phyloP scores from a whole-genome alignment of 1,140 invertebrate species.

The Lycorma delicatula region DNA sequence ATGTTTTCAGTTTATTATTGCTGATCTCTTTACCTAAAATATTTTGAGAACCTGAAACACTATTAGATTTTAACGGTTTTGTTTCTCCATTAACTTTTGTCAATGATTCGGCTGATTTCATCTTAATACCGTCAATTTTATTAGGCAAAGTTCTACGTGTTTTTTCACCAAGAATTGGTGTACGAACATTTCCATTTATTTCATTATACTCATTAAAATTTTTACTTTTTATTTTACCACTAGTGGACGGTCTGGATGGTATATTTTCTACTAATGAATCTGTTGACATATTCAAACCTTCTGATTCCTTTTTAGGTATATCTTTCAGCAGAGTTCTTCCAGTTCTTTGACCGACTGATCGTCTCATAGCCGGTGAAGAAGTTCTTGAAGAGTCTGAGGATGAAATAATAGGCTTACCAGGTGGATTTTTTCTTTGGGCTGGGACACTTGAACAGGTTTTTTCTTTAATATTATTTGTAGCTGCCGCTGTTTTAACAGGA shows the following conservation, averaged over 20 bases:
- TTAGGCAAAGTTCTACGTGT: neutral
- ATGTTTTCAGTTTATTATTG: neutral
- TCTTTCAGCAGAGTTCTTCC: slow-evolving; percentile 4
- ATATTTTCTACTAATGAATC: slow-evolving; percentile 16
- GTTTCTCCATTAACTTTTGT: neutral
- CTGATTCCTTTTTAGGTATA: neutral
- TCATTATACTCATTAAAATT: neutral
- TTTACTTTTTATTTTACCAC: neutral
- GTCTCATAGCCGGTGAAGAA: slow-evolving; percentile 54
- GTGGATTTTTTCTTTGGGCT: slow-evolving; percentile 1
- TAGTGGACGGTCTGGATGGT: neutral
- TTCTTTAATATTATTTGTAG: slow-evolving; percentile 14
- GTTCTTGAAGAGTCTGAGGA: slow-evolving; percentile 53
- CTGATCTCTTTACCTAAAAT: no score
- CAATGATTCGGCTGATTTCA: slow-evolving; percentile 1
- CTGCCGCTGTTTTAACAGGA: slow-evolving; percentile 12
- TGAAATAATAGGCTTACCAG: slow-evolving; percentile 37
- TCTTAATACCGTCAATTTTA: neutral
- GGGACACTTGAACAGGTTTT: slow-evolving; percentile 25
- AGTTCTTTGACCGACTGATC: slow-evolving; percentile 28
- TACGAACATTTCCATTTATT: neutral
- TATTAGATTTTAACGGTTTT: no score
- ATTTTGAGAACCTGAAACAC: no score
- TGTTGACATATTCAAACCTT: slow-evolving; percentile 18
- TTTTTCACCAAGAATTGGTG: neutral